These are phyloP conservation scores for Hylaeus anthracinus DNA, from an alignment of 1,140 invertebrate genomes.

Conservation along the genomic window DNA sequence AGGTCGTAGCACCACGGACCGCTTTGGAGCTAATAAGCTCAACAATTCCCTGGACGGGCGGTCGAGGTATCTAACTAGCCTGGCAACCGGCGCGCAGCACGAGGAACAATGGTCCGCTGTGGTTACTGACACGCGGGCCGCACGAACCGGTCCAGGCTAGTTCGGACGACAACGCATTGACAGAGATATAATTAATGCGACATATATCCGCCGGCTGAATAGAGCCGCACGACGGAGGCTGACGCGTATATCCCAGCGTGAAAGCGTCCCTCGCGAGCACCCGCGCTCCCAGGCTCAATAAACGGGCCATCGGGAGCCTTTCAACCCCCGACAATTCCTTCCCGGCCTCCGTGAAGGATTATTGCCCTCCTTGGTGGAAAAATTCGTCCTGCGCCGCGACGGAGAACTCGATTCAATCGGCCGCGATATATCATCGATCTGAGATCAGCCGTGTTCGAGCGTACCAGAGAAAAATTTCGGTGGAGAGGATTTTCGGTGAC, in stretches of 20 bases:
- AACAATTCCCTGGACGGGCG: slow-evolving; percentile 70
- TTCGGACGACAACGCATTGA: slow-evolving; percentile 64
- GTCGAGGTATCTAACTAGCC: slow-evolving; percentile 63
- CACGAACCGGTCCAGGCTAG: slow-evolving; percentile 65
- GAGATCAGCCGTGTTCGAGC: background rate
- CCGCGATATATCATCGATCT: slow-evolving; percentile 20
- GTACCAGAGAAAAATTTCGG: background rate
- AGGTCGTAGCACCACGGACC: slow-evolving; percentile 38
- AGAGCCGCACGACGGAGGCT: slow-evolving; percentile 55
- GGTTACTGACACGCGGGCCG: slow-evolving; percentile 71
- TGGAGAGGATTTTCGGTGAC: background rate
- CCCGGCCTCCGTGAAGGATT: slow-evolving; percentile 27
- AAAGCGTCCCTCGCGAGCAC: slow-evolving; percentile 37
- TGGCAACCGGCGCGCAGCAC: slow-evolving; percentile 45
- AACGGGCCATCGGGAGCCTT: slow-evolving; percentile 44
- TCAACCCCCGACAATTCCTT: slow-evolving; percentile 49
- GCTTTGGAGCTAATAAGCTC: slow-evolving; percentile 76
- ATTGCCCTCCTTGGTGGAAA: slow-evolving; percentile 28
- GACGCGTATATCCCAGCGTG: slow-evolving; percentile 58
- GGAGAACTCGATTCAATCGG: slow-evolving; percentile 6
- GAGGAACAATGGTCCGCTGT: slow-evolving; percentile 74
- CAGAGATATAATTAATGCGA: slow-evolving; percentile 74
- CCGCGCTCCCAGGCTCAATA: slow-evolving; percentile 39
- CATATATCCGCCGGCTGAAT: slow-evolving; percentile 67
- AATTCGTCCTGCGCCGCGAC: slow-evolving; percentile 11